Base-by-base conservation (phyloP, 2,113 vertebrate species). In the Corynorhinus townsendii region DNA sequence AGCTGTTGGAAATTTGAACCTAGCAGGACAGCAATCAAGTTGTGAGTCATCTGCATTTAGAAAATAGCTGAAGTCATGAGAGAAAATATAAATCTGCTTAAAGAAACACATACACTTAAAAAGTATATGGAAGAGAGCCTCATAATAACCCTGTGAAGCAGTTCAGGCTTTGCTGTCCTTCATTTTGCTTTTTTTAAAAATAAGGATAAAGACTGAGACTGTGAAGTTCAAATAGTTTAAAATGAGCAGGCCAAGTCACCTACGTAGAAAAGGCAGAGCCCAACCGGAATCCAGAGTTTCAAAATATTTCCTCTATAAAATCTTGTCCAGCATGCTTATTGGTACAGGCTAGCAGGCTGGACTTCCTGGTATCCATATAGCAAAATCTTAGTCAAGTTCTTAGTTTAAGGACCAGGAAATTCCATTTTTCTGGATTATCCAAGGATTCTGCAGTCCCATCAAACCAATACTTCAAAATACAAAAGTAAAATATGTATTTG, bases 381-480 rank as follows among this genome's bases (percentile, higher is more conserved):
- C 52, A 86, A 96, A 94, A 59, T 72, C 19, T 92, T 77, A 83
- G 33, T 62, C 30, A 87, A 95, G 45, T 89, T 19, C 47, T 90
- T 69, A 59, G n/a, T 77, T 90, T 88, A 62, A 89, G 33, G 22
- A 30, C 93, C 47, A 92, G 16, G 33, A 17, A 6, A 85, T 72
- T 81, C 40, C 52, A 73, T 80, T 91, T 92, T 87, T 84, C 82
- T 94, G 15, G 14, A 94, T 45, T 86, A 43, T 11, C 6, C 52
- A 77, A 77, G 4, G 54, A 80, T 84, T 88, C 49, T n/a, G 28
- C 62, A 85, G 54, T 88, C 26, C 19, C 5, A 92, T 49, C 33
- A 95, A 96, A 92, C 56, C 72, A 91, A 69, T 49, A 85, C 35
- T 77, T 95, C 83, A 64, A 56, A 93, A 82, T 66, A 71, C 40